Evolutionary conservation across 1,140 invertebrate genomes (phyloP), one percentile per base, ranked within the genome.

Genomic region (Drosophila ohnishii): DNA sequence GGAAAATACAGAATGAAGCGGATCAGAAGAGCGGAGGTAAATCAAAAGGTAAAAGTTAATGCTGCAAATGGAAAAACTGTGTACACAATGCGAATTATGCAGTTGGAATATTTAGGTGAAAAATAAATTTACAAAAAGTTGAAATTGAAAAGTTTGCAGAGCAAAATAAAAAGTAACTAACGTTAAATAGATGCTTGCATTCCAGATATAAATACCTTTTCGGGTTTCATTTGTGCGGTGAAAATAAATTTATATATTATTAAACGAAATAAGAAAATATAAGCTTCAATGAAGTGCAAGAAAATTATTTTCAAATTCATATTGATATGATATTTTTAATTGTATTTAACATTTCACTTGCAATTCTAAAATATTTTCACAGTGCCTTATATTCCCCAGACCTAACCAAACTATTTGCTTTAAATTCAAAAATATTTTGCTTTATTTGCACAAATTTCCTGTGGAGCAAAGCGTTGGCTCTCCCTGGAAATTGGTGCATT

Each of bases 401-500:
- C n/a, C 28, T 19, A 16, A 28, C 11, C 19, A 47, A 48, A 25
- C 4, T 13, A 28, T 70, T 55, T 32, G 11, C 9, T 25, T 25
- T 8, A 34, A 34, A 34, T 30, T 63, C 35, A 19, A 45, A 60
- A 42, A 47, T 28, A 40, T 48, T 50, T 50, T 40, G 11, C 34
- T 50, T 28, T 45, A 56, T 65, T 75, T 39, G n/a, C 60, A 58
- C 25, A 59, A 28, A 40, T 53, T 59, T 51, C 8, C 22, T 14
- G 25, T 10, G 19, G 32, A 32, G 9, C 44, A 47, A 7, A 55
- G 32, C 22, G 40, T 19, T 47, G 35, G 2, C 34, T 22, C 22
- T 22, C 60, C 34, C 19, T 48, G 51, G 22, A 78, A 51, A 61
- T 63, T 59, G n/a, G 22, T 79, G 64, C 67, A 71, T 60, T 62